These are phyloP conservation scores for Eupithecia inturbata DNA, from an alignment of 2,888 invertebrate genomes.

Conservation along the genomic window DNA sequence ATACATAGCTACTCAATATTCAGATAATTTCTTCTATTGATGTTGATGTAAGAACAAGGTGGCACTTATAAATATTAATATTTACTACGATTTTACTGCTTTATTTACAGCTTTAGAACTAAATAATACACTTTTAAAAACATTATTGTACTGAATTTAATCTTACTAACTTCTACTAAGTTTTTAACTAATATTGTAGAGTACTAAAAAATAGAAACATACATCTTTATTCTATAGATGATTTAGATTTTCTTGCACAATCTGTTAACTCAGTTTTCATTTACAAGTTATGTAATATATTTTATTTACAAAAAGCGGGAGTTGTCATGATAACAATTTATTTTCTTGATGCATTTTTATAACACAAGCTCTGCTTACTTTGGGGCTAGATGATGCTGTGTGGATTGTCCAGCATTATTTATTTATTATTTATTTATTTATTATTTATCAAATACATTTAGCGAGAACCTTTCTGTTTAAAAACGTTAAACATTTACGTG, in stretches of 20 bases:
- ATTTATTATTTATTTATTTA: no score
- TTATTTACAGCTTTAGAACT: slow-evolving; percentile 28
- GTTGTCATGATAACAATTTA: background rate
- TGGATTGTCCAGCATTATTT: no score
- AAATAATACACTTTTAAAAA: slow-evolving; percentile 19
- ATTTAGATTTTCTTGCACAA: background rate
- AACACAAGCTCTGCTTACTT: no score
- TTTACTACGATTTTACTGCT: slow-evolving; percentile 20
- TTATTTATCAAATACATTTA: no score
- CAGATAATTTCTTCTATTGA: background rate
- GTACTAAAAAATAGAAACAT: slow-evolving; percentile 2
- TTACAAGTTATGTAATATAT: background rate
- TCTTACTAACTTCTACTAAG: slow-evolving; percentile 4
- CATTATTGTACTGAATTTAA: slow-evolving; percentile 29
- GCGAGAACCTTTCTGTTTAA: no score
- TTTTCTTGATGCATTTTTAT: background rate
- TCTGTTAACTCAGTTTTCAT: background rate
- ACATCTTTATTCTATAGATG: background rate
- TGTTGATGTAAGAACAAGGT: background rate
- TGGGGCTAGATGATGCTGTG: no score
- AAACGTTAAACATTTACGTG: background rate
- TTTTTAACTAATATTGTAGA: background rate
- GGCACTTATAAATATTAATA: slow-evolving; percentile 1
- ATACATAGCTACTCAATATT: background rate
- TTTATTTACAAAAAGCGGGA: background rate